A percentile compares a stretch with the other conserved stretches of the same genome.
Conservation (phyloP, 2,797 vertebrate species). For the Yasuhikotakia modesta region DNA sequence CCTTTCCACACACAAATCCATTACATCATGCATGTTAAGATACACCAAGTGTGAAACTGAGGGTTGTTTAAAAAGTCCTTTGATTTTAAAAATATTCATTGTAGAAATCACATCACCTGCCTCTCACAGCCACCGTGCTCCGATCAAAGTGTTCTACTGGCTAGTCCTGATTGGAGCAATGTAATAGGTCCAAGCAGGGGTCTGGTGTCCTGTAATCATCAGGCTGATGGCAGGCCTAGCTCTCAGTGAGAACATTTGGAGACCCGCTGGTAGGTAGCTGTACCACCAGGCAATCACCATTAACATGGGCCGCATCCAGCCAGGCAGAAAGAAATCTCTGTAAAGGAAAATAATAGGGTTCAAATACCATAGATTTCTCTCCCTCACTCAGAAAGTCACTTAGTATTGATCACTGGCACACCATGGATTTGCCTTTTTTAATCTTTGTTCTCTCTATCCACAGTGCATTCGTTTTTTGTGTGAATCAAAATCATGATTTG, state of each 20-base stretch:
- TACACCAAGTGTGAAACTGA: not conserved
- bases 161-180: conserved; percentile 35
- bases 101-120: conserved; percentile 22
- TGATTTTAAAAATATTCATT: conserved; percentile 7
- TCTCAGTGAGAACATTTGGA: conserved; percentile 38
- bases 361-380: conserved; percentile 36
- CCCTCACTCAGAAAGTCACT: conserved; percentile 4
- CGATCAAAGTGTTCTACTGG: conserved; percentile 23
- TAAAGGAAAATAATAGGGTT: conserved; percentile 46
- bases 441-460: not conserved
- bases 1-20: not conserved
- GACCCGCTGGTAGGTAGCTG: conserved; percentile 34
- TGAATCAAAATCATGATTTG: conserved; percentile 37
- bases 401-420: conserved; percentile 30
- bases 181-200: conserved; percentile 39
- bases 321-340: conserved; percentile 39
- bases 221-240: conserved; percentile 46
- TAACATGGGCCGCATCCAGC: conserved; percentile 19
- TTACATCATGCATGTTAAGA: not conserved
- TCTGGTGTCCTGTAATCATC: conserved; percentile 49
- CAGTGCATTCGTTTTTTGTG: conserved; percentile 14
- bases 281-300: conserved; percentile 42
- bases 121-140: conserved; percentile 6
- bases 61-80: not conserved
- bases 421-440: conserved; percentile 7